Base-by-base conservation (phyloP, 1,140 invertebrate genomes). In the Leguminivora glycinivorella region DNA sequence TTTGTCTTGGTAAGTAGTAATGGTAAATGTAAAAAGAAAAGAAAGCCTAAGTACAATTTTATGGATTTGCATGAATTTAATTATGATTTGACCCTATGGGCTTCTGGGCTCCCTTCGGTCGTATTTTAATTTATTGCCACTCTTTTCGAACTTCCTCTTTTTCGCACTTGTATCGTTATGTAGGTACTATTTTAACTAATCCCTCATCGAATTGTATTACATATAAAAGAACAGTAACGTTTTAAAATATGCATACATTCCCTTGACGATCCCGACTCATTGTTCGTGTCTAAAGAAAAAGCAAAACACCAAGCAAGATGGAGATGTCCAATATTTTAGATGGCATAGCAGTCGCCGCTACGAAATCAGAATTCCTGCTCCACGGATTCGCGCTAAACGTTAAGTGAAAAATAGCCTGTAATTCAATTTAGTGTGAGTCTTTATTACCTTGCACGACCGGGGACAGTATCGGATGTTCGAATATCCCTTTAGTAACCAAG, bases 251-350 rank as follows among this genome's bases (percentile, higher is more conserved):
- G 85, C 83, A 86, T 81, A 82, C 84, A 90, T 90, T 89, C 88
- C 83, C 82, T 82, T 87, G 84, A 84, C 83, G 84, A 84, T 83
- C 82, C 85, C 84, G 82, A 79, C 83, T 89, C 87, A 89, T 91
- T 89, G 87, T 89, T 89, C 80, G 76, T 77, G 81, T 78, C 77
- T 76, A 90, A 82, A 87, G 85, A 85, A 90, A 89, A 82, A 91
- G 75, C 84, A 89, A 91, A 90, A 89, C 82, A 79, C 78, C 80
- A 83, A 83, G 80, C 79, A 82, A 91, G 88, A 91, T 91, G 88
- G 88, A 90, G 88, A 89, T 91, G 86, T 91, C 89, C 85, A 91
- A 91, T 91, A 91, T 91, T 91, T 91, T 87, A 91, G 89, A 90
- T 91, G 85, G 89, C 89, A 91, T 89, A 89, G 88, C 88, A 90